Conservation (phyloP, 2,113 vertebrate species). For the Ammospiza caudacuta region DNA sequence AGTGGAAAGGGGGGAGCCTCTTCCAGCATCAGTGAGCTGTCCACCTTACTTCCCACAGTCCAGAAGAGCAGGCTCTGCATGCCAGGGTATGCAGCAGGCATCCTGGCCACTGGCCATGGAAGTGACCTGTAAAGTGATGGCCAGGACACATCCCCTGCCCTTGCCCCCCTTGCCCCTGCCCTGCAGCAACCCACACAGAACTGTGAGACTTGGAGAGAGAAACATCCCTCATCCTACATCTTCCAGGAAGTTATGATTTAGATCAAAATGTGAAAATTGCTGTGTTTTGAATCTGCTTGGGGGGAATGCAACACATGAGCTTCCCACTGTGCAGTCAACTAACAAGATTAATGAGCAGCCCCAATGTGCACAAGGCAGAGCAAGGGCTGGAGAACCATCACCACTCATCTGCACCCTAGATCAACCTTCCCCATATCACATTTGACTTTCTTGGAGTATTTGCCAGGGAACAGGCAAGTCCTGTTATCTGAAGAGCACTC, state of each 20-base stretch:
- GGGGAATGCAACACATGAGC: not conserved
- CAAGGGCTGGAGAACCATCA: not conserved
- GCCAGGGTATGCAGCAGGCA: not conserved
- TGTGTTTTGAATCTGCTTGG: not conserved
- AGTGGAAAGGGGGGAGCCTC: not conserved
- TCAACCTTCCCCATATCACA: not conserved
- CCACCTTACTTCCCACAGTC: not conserved
- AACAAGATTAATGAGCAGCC: not conserved
- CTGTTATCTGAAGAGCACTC: not conserved
- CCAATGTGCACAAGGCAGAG: not conserved
- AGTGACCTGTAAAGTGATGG: not conserved
- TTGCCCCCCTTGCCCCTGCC: not conserved
- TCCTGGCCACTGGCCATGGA: not conserved
- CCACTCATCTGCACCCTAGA: not conserved
- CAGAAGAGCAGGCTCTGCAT: not conserved
- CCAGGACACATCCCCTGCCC: not conserved
- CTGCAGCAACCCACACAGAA: not conserved
- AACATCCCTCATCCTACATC: not conserved
- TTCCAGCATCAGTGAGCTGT: not conserved
- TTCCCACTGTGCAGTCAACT: not conserved
- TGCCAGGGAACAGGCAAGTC: not conserved
- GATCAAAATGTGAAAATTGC: not conserved
- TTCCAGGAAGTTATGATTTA: not conserved
- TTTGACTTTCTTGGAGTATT: not conserved
- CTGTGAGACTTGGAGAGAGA: not conserved